Percentiles rank a stretch among this genome's conserved stretches.
Conservation (phyloP, 1,140 invertebrate species). For the Papilio polyxenes region DNA sequence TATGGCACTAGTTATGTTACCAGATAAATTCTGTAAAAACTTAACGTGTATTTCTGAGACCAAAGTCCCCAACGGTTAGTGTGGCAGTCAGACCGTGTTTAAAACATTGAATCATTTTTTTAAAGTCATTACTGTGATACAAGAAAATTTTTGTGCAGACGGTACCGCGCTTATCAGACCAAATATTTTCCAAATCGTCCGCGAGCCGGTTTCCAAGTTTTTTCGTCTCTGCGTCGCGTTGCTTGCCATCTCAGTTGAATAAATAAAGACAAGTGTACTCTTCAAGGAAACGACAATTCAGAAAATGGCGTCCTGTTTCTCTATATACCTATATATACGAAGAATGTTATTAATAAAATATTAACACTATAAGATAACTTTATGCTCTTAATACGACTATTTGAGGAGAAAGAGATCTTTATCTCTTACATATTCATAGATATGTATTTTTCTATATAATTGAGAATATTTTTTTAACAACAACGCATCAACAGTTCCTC, state of each 20-base stretch:
- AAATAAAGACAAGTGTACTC: conserved; percentile 70
- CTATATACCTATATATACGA: conserved; percentile 39
- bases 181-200: conserved; percentile 74
- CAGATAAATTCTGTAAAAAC: too few relatives aligned
- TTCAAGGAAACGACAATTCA: conserved; percentile 71
- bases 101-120: background rate
- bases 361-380: conserved; percentile 8
- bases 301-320: conserved; percentile 61
- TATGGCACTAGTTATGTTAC: too few relatives aligned
- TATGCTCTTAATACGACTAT: background rate
- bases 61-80: too few relatives aligned
- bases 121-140: conserved; percentile 22
- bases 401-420: background rate
- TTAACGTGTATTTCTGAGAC: too few relatives aligned
- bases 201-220: conserved; percentile 70
- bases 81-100: background rate
- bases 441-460: background rate
- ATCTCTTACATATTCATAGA: too few relatives aligned
- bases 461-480: background rate
- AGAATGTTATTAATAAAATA: conserved; percentile 8
- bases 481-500: background rate
- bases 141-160: conserved; percentile 42
- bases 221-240: conserved; percentile 57
- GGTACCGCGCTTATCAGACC: conserved; percentile 62
- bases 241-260: conserved; percentile 70